Evolutionary conservation across 2,797 vertebrate species (phyloP), one percentile per base, ranked within the genome.

Genomic region (Melanotaenia boesemani): DNA sequence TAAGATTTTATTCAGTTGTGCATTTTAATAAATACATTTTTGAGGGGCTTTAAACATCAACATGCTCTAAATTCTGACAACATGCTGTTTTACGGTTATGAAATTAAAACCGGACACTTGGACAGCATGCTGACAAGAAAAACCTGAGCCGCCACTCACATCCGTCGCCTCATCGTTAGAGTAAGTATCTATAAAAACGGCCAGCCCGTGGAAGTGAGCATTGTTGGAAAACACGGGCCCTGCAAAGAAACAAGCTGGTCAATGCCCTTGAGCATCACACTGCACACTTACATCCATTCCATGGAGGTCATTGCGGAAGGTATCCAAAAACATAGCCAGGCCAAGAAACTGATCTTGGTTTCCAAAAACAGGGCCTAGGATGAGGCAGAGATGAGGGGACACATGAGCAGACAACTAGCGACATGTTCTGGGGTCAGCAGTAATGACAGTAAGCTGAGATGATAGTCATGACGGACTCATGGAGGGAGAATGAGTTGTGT

Each of bases 161-260:
- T 99, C 97, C 0, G 96, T 95, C 0, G 95, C 94, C 77, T 98
- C 98, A 84, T 98, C 96, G 3, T 99, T 99, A 90, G 97, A 97
- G 76, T 98, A 99, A 0, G 98, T 98, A 90, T 99, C 97, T 92
- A 99, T 91, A 93, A 98, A 98, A 77, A 98, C 93, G 18, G 96
- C 97, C 93, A 99, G 93, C 52, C 98, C 97, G 0, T 97, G 96
- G 88, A 99, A 99, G 76, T 96, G 94, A 86, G 96, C 97, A 92
- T 96, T 96, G 95, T 96, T 97, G 94, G 96, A 97, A 95, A 97
- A 98, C 69, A 97, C 96, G 59, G 97, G 95, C 67, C 98, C 98
- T 99, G 92, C 32, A 91, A 89, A 80, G 84, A 91, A 83, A 95
- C 86, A 90, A 92, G 88, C 63, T 15, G 20, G 86, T 92, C 82